Evolutionary conservation across 2,113 vertebrate species (phyloP).

Genomic region (Brienomyrus longianalis): DNA sequence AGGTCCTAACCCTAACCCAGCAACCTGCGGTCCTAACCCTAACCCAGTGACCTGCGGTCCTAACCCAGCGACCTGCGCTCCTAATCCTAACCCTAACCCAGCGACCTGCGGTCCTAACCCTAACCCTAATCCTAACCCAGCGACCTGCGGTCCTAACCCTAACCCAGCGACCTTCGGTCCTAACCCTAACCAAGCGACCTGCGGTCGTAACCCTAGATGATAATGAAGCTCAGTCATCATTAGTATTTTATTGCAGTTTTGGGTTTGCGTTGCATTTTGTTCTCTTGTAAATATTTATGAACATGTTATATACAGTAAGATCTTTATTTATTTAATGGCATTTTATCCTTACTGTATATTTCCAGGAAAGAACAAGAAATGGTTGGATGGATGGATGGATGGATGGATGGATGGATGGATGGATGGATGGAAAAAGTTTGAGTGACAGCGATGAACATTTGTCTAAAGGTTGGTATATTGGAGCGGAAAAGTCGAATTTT

Average conservation of each 20-base stretch:
- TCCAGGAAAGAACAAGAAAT: neutral
- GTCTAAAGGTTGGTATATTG: neutral
- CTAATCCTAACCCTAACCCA: too few species aligned
- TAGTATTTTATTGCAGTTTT: neutral
- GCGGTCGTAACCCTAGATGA: neutral
- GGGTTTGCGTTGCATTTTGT: neutral
- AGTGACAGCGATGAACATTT: neutral
- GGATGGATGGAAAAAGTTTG: neutral
- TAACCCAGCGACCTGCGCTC: too few species aligned
- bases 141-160: too few species aligned
- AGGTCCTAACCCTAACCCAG: too few species aligned
- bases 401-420: neutral
- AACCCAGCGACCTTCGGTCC: too few species aligned
- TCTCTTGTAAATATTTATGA: neutral
- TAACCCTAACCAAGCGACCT: too few species aligned
- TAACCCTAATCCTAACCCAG: too few species aligned
- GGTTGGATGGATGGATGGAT: neutral
- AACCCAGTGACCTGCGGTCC: too few species aligned
- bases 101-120: too few species aligned
- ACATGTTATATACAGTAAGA: neutral
- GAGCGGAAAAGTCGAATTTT: neutral
- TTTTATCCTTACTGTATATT: neutral
- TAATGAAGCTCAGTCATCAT: neutral
- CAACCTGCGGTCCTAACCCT: too few species aligned
- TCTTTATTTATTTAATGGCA: neutral